phyloP scores from a whole-genome alignment of 2,113 vertebrate species.

The Perognathus longimembris region DNA sequence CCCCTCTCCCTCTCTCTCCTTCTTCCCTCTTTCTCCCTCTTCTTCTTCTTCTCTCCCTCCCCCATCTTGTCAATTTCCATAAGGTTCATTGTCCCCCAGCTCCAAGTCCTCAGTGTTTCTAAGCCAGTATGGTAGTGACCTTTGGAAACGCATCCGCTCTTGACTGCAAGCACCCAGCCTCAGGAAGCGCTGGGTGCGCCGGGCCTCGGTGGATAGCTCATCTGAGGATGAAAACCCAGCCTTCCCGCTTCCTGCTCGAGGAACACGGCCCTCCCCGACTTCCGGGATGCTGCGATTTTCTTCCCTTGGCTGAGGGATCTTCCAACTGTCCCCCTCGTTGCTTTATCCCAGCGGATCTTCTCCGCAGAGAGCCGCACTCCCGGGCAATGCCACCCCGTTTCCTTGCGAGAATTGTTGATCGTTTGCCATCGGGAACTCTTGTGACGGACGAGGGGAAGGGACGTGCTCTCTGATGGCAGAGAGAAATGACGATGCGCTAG shows the following conservation, averaged over 20 bases:
- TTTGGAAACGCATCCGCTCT: conserved; percentile 48
- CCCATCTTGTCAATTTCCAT: neutral
- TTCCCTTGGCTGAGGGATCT: conserved; percentile 59
- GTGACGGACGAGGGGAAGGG: conserved; percentile 12
- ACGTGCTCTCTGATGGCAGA: conserved; percentile 58
- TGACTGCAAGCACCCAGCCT: conserved; percentile 12
- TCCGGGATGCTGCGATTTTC: conserved; percentile 68
- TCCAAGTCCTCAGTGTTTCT: conserved; percentile 51
- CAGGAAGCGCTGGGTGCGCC: neutral
- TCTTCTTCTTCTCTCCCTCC: neutral
- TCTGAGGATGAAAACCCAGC: neutral
- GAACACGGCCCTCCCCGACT: conserved; percentile 2
- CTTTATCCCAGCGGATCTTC: conserved; percentile 69
- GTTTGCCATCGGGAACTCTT: conserved; percentile 78
- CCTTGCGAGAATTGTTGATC: conserved; percentile 74
- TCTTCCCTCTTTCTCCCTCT: neutral
- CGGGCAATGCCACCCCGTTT: conserved; percentile 73
- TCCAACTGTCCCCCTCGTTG: conserved; percentile 70
- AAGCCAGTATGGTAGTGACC: conserved; percentile 52
- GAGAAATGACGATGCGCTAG: conserved; percentile 68
- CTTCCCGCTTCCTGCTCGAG: conserved; percentile 56
- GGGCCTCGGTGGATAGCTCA: conserved; percentile 47
- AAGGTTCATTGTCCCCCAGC: conserved; percentile 35
- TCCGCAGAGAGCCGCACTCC: conserved; percentile 74
- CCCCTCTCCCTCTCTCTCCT: too few relatives aligned